Base-by-base conservation (phyloP, 2,797 vertebrate species). In the Miichthys miiuy region DNA sequence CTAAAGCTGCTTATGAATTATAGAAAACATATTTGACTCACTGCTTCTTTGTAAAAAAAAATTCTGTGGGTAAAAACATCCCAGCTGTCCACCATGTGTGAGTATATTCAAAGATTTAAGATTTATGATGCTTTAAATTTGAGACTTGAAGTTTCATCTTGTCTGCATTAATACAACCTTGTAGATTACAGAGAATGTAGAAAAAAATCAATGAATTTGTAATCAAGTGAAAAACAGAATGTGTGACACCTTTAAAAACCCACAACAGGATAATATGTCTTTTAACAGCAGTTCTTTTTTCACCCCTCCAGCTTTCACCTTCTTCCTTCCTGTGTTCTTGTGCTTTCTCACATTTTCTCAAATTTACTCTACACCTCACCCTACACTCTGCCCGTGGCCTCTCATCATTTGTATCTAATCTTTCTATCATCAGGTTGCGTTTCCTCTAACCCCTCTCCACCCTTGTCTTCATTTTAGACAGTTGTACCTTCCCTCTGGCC, bases 121-220 rank as follows among this genome's bases (percentile, higher is more conserved):
- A 80, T 67, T 75, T 58, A 57, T 71, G 68, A 69, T 79, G 68
- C 58, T 77, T 50, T 23, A 68, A 51, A 42, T 38, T 38, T 38
- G 34, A 38, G 34, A 38, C 34, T 34, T 62, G 73, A 27, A 34
- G 60, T 61, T 56, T 76, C 56, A 69, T 57, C 82, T 61, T 14
- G 23, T 16, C 48, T 30, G 61, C 50, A 38, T 55, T 42, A 56
- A 70, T 23, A 23, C 48, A 34, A 55, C 18, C 51, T n/a, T 73
- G 44, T 55, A 57, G 57, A 80, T 65, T 75, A 42, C 18, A 38
- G 30, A 30, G 18, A 16, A 78, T 61, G 64, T 84, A 27, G 1
- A 41, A 42, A 13, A 84, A 84, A 84, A 83, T 83, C 77, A 55
- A 55, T 86, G 69, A 79, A 83, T 84, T 73, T 75, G 14, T 81